Evolutionary conservation across 2,113 vertebrate genomes (phyloP).

Genomic region (Oreochromis aureus): DNA sequence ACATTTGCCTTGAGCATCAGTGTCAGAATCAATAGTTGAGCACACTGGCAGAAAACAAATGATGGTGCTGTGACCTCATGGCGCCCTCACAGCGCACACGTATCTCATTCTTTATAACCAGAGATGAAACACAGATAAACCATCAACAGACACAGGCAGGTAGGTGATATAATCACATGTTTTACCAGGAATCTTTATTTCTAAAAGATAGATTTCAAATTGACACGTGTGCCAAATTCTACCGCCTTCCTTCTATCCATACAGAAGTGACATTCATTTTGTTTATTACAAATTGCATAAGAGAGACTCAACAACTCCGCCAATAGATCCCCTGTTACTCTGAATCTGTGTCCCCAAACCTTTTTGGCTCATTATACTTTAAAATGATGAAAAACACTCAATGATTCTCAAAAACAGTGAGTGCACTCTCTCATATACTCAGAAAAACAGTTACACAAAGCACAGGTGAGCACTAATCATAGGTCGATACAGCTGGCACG

Average conservation of each 20-base stretch:
- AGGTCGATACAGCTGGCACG: not conserved
- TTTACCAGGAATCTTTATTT: not conserved
- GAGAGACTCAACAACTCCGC: not conserved
- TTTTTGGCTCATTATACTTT: not conserved
- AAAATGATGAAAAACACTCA: not conserved
- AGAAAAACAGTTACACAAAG: not conserved
- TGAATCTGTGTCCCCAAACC: not conserved
- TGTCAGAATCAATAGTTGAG: constrained; percentile 63
- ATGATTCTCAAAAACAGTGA: not conserved
- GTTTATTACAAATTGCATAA: not conserved
- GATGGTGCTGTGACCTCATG: constrained; percentile 32
- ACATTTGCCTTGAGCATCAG: constrained; percentile 61
- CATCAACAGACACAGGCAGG: not conserved
- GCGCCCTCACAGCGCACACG: not conserved
- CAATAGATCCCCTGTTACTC: not conserved
- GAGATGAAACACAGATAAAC: not conserved
- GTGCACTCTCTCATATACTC: not conserved
- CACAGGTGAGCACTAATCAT: not conserved
- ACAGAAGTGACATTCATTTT: not conserved
- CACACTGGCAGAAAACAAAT: constrained; percentile 58
- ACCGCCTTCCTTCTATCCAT: not conserved
- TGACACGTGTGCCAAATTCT: not conserved
- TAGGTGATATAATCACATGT: not conserved
- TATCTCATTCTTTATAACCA: not conserved
- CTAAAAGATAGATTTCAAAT: not conserved